Evolutionary conservation across 1,140 invertebrate genomes (phyloP).

Genomic region (Conus ventricosus): DNA sequence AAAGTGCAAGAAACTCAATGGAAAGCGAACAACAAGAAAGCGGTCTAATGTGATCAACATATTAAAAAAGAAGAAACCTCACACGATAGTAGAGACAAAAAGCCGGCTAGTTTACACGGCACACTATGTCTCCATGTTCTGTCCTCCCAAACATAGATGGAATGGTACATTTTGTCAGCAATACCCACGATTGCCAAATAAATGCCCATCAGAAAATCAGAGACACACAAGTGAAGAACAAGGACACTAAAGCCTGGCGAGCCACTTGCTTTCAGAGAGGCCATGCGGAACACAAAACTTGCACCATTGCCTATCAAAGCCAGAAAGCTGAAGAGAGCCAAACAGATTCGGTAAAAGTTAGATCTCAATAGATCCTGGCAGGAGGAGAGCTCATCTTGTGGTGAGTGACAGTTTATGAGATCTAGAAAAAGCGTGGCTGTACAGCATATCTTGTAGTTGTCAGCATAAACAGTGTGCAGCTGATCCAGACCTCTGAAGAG

Average conservation of each 20-base stretch:
- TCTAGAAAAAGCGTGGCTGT: neutral
- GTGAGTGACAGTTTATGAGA: conserved; percentile 43
- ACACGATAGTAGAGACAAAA: conserved; percentile 56
- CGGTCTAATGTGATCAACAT: too few species aligned
- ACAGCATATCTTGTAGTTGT: conserved; percentile 51
- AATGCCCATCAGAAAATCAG: conserved; percentile 64
- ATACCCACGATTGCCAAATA: conserved; percentile 62
- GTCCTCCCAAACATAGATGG: conserved; percentile 53
- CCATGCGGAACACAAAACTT: conserved; percentile 37
- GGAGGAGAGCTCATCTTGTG: conserved; percentile 45
- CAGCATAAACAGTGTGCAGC: conserved; percentile 37
- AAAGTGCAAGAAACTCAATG: conserved; percentile 46
- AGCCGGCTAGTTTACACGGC: conserved; percentile 55
- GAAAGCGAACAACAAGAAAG: conserved; percentile 54
- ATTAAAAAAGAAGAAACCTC: too few species aligned
- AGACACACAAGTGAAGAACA: conserved; percentile 53
- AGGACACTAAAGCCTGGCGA: conserved; percentile 45
- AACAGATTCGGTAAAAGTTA: conserved; percentile 29
- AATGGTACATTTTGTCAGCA: conserved; percentile 52
- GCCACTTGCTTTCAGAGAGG: conserved; percentile 12
- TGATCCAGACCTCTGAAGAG: conserved; percentile 39
- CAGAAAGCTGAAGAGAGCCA: conserved; percentile 45
- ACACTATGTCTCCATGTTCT: conserved; percentile 51
- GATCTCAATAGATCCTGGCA: conserved; percentile 46
- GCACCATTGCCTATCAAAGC: conserved; percentile 47